Base-by-base conservation (phyloP, 37 sponge, comb jelly and placozoan species). In the Spongilla lacustris region DNA sequence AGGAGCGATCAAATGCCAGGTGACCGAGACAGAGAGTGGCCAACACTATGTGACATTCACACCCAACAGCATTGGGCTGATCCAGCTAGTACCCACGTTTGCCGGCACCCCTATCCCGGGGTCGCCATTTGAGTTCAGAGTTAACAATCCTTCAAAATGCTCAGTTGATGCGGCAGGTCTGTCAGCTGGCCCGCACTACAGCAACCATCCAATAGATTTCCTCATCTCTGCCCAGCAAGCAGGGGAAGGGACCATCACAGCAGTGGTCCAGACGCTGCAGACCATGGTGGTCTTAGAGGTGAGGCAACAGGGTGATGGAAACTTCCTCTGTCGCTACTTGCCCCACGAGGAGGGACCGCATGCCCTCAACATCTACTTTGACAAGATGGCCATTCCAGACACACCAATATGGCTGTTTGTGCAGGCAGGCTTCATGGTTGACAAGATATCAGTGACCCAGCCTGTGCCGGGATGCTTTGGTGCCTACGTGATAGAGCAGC, bases 201-300 rank as follows among this genome's bases (percentile, higher is more conserved):
- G 82, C 36, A 90, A 88, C 21, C 86, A 88, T 30, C 83, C 85
- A 23, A 86, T 91, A 14, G 74, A 88, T 35, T 91, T 91, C 76
- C 50, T 78, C 24, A 89, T 95, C 4, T 75, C 89, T 21, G 90
- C 92, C 0, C 77, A 89, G 41, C 75, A 81, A 29, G 92, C 92
- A 14, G 95, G 95, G 34, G 89, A 85, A 31, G 95, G 95, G 9
- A 78, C 88, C 5, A 50, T 95, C 48, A 76, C 87, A 10, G 92
- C 87, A 9, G 37, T 67, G 17, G 73, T 89, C 21, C 37, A 67
- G n/a, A 80, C 75, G 0, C 76, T 81, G 23, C 79, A 69, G 23
- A 80, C 84, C 48, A 72, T 66, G 1, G 81, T 76, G 13, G 80
- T 66, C 19, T 75, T 87, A 1, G 81, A 83, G 30, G 77, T 87